phyloP scores from a whole-genome alignment of 2,113 vertebrate genomes.

The Eleginops maclovinus region DNA sequence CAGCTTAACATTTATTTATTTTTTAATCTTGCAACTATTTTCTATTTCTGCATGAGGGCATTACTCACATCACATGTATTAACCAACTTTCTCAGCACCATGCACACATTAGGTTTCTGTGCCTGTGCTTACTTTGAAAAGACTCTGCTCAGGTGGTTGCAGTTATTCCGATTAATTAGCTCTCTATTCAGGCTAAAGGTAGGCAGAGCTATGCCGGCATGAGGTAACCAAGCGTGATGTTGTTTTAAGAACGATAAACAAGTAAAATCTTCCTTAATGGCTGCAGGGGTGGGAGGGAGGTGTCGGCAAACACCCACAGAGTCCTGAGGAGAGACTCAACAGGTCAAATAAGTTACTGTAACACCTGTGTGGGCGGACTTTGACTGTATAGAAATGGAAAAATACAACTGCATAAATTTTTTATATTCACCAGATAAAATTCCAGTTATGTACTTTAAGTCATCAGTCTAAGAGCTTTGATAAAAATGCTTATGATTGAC shows the following conservation, averaged over 20 bases:
- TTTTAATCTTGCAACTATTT: too few relatives aligned
- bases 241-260: not conserved
- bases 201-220: not conserved
- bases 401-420: not conserved
- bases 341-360: not conserved
- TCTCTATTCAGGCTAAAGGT: slow-evolving; percentile 3
- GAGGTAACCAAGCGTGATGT: not conserved
- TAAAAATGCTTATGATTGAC: not conserved
- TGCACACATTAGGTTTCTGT: not conserved
- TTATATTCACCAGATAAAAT: not conserved
- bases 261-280: not conserved
- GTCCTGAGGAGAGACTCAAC: not conserved
- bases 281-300: not conserved
- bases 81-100: not conserved
- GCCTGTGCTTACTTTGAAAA: not conserved
- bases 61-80: too few relatives aligned
- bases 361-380: not conserved
- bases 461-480: not conserved
- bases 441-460: not conserved
- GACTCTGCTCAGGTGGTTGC: not conserved
- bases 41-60: too few relatives aligned
- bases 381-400: not conserved
- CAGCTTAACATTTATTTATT: too few relatives aligned
- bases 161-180: slow-evolving; percentile 9
- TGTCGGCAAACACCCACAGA: not conserved